These are phyloP conservation scores for Opisthograptis luteolata DNA, from an alignment of 2,888 invertebrate species.

Conservation along the genomic window DNA sequence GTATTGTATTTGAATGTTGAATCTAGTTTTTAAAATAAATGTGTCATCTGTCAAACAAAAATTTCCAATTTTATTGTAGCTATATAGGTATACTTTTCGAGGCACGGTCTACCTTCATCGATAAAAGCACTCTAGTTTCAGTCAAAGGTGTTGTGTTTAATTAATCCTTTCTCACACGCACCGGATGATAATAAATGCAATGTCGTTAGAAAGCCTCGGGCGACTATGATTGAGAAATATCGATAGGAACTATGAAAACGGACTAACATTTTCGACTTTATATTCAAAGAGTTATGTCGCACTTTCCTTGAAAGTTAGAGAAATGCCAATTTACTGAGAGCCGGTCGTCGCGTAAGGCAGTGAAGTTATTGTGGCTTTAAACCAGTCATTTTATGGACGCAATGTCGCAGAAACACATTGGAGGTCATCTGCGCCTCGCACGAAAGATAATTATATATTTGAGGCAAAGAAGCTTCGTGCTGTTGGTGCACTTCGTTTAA, in stretches of 20 bases:
- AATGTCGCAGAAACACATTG: conserved; percentile 13
- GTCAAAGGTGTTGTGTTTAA: conserved; percentile 11
- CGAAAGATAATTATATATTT: conserved; percentile 18
- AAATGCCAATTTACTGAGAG: conserved; percentile 40
- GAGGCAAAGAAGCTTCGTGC: neutral
- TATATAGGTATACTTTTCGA: neutral
- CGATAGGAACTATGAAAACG: conserved; percentile 3
- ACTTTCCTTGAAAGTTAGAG: conserved; percentile 13
- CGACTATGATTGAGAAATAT: conserved; percentile 13
- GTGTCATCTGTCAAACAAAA: too few species aligned
- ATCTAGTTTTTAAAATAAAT: too few species aligned
- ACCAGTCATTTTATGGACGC: conserved; percentile 15
- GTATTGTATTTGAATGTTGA: too few species aligned
- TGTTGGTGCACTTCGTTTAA: neutral
- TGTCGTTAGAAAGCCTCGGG: conserved; percentile 52
- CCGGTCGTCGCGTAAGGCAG: conserved; percentile 37
- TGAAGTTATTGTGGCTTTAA: conserved; percentile 21
- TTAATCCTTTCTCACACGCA: conserved; percentile 15
- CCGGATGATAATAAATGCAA: conserved; percentile 53
- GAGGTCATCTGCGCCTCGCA: conserved; percentile 8
- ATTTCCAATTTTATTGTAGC: neutral
- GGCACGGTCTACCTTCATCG: neutral
- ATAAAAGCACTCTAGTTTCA: neutral
- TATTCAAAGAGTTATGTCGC: neutral
- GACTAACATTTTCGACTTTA: conserved; percentile 1